Base-by-base conservation (phyloP, 2,797 vertebrate species). In the Crenichthys baileyi region DNA sequence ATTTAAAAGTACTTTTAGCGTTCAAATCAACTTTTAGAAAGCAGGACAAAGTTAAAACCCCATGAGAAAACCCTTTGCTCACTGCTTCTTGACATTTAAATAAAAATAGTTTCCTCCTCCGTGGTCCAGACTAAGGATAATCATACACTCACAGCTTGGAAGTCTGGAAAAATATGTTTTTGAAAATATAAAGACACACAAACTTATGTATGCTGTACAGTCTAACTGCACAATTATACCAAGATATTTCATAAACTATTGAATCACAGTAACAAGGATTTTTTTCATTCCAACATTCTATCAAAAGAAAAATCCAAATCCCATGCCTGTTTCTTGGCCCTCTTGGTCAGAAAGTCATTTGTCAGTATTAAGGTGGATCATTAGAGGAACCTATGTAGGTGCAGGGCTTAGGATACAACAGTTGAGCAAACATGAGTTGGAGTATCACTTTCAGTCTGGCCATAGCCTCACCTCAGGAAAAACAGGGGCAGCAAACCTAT, bases 351-450 rank as follows among this genome's bases (percentile, higher is more conserved):
- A 92, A 90, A 91, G 92, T 94, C 94, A 95, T 96, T 95, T 96
- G 94, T 96, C 95, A 95, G 95, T 86, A 95, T 96, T 95, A 95
- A 93, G 91, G 92, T 89, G 95, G 95, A 95, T 95, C 94, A 94
- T 94, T 93, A 94, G 87, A 79, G 91, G 90, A 93, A 88, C 91
- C 91, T 90, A 84, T 83, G 74, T 84, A 91, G 94, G 90, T 60
- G 26, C 26, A 60, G 81, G 92, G 92, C 93, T 95, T 95, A 94
- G 91, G 89, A 82, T 90, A 77, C 88, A 94, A 91, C 95, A 96
- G 95, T 96, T 96, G 95, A 90, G 93, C 95, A 95, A 96, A 96
- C 95, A 96, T 70, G 76, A 77, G 87, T 41, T 74, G 0, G 82
- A 75, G 76, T 95, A 95, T 96, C 93, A 7, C 86, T 94, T 95